Conservation (phyloP, 2,888 invertebrate species). For the Scaeva pyrastri region DNA sequence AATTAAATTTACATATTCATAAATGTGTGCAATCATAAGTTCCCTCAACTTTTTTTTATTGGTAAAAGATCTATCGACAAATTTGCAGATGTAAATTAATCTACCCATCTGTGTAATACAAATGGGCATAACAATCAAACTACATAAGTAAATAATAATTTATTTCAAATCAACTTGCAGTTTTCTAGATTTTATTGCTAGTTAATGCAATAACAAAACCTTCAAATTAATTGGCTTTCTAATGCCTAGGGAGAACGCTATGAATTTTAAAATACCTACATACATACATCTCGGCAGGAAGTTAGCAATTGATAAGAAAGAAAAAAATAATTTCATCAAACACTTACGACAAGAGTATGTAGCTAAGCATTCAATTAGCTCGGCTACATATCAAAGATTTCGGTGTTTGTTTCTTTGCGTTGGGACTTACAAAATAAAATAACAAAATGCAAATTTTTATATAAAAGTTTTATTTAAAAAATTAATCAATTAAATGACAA, state of each 20-base stretch:
- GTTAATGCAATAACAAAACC: background rate
- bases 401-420: background rate
- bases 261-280: background rate
- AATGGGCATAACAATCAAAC: background rate
- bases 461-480: constrained; percentile 60
- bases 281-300: constrained; percentile 4
- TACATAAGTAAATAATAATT: background rate
- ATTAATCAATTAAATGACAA: constrained; percentile 49
- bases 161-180: background rate
- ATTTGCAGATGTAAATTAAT: too few species aligned
- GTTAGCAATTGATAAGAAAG: background rate
- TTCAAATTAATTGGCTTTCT: constrained; percentile 23
- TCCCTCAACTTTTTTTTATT: too few species aligned
- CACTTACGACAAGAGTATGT: background rate
- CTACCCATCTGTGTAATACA: too few species aligned
- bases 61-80: too few species aligned
- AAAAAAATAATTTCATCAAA: constrained; percentile 12
- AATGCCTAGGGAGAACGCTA: background rate
- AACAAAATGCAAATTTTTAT: constrained; percentile 1
- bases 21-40: too few species aligned
- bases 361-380: background rate
- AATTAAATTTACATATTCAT: too few species aligned
- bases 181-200: background rate
- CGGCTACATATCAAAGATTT: background rate
- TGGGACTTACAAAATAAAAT: background rate